These are phyloP conservation scores for Harpagoxenus sublaevis DNA, from an alignment of 2,888 invertebrate species.

Conservation along the genomic window DNA sequence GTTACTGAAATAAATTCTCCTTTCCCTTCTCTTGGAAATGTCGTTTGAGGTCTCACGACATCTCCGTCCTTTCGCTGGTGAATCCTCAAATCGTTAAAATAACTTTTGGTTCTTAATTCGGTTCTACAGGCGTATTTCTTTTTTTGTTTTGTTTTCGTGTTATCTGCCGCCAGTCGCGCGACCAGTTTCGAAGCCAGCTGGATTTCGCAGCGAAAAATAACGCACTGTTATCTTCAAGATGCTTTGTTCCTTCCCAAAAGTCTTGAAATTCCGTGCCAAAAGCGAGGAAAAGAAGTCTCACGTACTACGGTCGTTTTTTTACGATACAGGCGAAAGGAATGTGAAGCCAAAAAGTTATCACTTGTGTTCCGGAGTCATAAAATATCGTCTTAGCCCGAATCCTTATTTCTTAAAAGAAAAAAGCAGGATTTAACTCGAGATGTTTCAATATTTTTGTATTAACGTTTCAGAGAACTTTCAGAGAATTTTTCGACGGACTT, in stretches of 20 bases:
- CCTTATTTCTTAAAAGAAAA: constrained; percentile 8
- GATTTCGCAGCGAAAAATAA: constrained; percentile 40
- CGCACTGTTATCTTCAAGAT: not conserved
- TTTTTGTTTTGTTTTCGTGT: constrained; percentile 3
- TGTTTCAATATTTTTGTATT: not conserved
- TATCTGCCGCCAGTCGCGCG: constrained; percentile 43
- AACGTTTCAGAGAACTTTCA: not conserved
- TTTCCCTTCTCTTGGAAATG: not conserved
- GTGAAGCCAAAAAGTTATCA: not conserved
- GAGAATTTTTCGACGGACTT: not conserved
- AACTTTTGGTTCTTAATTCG: constrained; percentile 51
- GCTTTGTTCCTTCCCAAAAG: constrained; percentile 13
- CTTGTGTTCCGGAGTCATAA: not conserved
- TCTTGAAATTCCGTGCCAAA: constrained; percentile 21
- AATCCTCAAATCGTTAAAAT: constrained; percentile 55
- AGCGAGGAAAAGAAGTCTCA: not conserved
- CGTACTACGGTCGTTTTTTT: not conserved
- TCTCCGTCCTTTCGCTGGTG: not conserved
- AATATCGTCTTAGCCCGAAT: not conserved
- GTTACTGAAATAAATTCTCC: not conserved
- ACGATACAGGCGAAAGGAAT: not conserved
- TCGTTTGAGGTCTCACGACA: not conserved
- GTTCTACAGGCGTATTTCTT: not conserved
- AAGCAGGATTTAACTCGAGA: not conserved
- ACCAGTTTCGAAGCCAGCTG: constrained; percentile 62